Percentiles rank a stretch among this genome's conserved stretches.
Evolutionary conservation across 2,888 invertebrate species (phyloP).

Genomic region (Isotomurus palustris): DNA sequence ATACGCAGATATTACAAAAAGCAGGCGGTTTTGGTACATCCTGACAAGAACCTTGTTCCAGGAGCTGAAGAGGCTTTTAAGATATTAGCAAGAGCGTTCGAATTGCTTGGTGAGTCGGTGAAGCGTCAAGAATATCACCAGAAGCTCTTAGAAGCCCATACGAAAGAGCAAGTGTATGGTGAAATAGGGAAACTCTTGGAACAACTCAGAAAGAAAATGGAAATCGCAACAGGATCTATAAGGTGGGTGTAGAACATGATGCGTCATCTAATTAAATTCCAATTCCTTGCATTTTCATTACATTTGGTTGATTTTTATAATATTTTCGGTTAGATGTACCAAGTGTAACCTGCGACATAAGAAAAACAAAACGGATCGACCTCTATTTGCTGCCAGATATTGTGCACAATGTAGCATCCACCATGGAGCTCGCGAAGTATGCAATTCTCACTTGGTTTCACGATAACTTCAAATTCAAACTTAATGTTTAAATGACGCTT

Average conservation of each 20-base stretch:
- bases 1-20: slow-evolving; percentile 90
- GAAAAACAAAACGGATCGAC: slow-evolving; percentile 76
- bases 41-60: slow-evolving; percentile 91
- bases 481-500: background rate
- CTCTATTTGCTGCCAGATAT: slow-evolving; percentile 85
- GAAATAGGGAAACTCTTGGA: slow-evolving; percentile 81
- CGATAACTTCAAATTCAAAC: background rate
- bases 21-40: slow-evolving; percentile 91
- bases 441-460: slow-evolving; percentile 9
- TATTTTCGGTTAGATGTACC: slow-evolving; percentile 65
- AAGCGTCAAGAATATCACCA: slow-evolving; percentile 69
- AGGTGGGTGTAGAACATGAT: slow-evolving; percentile 50
- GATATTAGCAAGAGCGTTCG: slow-evolving; percentile 90
- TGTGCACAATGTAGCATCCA: slow-evolving; percentile 84
- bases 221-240: slow-evolving; percentile 89
- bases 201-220: slow-evolving; percentile 87
- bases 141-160: slow-evolving; percentile 66
- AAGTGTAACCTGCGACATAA: slow-evolving; percentile 88
- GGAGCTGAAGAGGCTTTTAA: slow-evolving; percentile 96
- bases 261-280: slow-evolving; percentile 3
- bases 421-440: slow-evolving; percentile 80
- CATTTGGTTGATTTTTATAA: background rate
- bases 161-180: slow-evolving; percentile 81
- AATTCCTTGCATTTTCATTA: background rate
- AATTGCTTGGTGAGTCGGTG: slow-evolving; percentile 77